These are phyloP conservation scores for Panonychus citri DNA, from an alignment of 1,140 invertebrate species.

Conservation along the genomic window DNA sequence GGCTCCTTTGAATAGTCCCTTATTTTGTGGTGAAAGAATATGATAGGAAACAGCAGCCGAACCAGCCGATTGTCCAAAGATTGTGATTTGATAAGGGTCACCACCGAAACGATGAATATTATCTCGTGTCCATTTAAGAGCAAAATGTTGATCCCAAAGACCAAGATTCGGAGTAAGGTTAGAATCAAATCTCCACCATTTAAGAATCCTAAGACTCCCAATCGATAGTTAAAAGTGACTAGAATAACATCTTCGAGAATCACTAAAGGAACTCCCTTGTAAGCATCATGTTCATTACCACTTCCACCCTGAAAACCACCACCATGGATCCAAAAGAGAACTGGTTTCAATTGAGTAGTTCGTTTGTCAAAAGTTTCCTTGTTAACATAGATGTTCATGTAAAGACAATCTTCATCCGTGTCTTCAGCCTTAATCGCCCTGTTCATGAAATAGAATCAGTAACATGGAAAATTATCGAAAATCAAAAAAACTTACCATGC, in stretches of 20 bases:
- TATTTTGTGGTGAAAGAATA: conserved; percentile 19
- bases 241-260: conserved; percentile 37
- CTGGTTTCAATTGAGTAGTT: conserved; percentile 23
- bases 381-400: conserved; percentile 65
- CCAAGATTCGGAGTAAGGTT: conserved; percentile 12
- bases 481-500: not conserved
- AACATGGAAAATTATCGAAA: not conserved
- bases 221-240: conserved; percentile 42
- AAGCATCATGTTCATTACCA: conserved; percentile 24
- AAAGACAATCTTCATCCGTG: conserved; percentile 66
- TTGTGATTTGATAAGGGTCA: conserved; percentile 20
- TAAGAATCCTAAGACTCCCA: conserved; percentile 47
- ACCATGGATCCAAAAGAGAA: conserved; percentile 55
- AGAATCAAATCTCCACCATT: conserved; percentile 44
- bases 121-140: conserved; percentile 14
- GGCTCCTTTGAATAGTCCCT: conserved; percentile 17
- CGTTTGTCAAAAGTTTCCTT: not conserved
- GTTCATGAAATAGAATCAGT: too few species aligned
- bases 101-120: conserved; percentile 16
- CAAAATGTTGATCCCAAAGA: conserved; percentile 14
- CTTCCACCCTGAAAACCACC: conserved; percentile 40
- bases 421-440: too few species aligned
- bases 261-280: conserved; percentile 35
- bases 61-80: conserved; percentile 29
- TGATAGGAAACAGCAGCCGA: conserved; percentile 20